A percentile compares a stretch with the other conserved stretches of the same genome.
These are phyloP conservation scores for Physeter macrocephalus DNA, from an alignment of 2,113 vertebrate species.

Conservation along the genomic window DNA sequence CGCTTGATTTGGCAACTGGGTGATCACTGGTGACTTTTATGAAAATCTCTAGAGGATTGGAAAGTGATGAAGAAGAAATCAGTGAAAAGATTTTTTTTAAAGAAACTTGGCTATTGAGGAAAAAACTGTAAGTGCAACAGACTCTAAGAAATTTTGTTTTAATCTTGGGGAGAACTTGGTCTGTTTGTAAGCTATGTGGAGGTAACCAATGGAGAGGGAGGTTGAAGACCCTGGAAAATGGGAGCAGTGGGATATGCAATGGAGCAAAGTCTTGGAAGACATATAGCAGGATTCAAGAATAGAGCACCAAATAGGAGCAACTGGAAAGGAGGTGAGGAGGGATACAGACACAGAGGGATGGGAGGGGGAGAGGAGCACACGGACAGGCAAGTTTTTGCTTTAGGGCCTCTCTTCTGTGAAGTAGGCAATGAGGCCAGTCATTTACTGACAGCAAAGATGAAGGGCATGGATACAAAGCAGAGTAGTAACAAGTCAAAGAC, in stretches of 20 bases:
- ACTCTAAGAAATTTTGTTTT: background rate
- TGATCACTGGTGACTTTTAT: background rate
- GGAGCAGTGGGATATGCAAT: background rate
- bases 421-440: background rate
- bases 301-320: background rate
- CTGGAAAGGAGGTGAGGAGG: background rate
- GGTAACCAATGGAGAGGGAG: background rate
- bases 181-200: background rate
- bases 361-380: background rate
- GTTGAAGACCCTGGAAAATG: background rate
- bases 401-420: background rate
- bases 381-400: background rate
- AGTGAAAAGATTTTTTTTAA: background rate
- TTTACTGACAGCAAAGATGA: background rate
- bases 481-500: background rate
- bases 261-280: background rate
- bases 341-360: background rate
- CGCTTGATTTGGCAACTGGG: conserved; percentile 40
- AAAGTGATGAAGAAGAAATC: background rate
- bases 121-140: background rate
- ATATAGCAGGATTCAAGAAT: background rate
- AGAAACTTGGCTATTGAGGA: background rate
- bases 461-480: background rate
- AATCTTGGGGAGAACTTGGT: background rate
- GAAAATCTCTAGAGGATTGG: background rate